Percentiles rank a stretch among this genome's conserved stretches.
phyloP scores from a whole-genome alignment of 2,113 vertebrate species.

The Peromyscus leucopus region DNA sequence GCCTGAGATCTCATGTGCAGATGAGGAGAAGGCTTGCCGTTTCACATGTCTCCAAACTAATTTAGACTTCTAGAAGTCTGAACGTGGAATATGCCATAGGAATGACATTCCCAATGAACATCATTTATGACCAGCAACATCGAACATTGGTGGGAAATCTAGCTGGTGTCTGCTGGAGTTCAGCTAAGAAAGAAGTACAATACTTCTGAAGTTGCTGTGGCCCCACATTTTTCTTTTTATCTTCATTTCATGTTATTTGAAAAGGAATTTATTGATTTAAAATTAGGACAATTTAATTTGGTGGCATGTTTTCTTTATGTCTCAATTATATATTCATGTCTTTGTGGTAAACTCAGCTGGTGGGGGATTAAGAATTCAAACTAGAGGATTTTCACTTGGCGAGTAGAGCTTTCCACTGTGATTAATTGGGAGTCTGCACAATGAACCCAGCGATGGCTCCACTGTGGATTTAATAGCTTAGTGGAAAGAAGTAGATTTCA shows the following conservation, averaged over 20 bases:
- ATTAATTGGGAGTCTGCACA: constrained; percentile 79
- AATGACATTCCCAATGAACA: not conserved
- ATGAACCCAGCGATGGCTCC: constrained; percentile 63
- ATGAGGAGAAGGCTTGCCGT: not conserved
- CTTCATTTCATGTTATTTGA: constrained; percentile 77
- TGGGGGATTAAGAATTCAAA: constrained; percentile 83
- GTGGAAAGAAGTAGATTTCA: constrained; percentile 66
- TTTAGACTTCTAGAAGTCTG: not conserved
- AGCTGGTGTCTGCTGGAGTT: constrained; percentile 30
- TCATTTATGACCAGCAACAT: not conserved
- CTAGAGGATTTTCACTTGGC: constrained; percentile 79
- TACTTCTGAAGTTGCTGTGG: not conserved
- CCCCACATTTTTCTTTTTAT: constrained; percentile 39
- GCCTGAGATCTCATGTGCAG: not conserved
- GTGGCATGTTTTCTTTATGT: constrained; percentile 83
- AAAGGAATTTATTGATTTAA: constrained; percentile 81
- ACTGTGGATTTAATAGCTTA: constrained; percentile 55
- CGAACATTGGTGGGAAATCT: not conserved
- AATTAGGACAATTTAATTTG: constrained; percentile 85
- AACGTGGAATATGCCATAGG: not conserved
- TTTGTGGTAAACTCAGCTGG: constrained; percentile 85
- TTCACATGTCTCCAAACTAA: not conserved
- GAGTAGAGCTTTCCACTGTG: constrained; percentile 77
- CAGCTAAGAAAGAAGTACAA: not conserved
- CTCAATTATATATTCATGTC: constrained; percentile 84